Percentiles rank a stretch among this genome's conserved stretches.
These are phyloP conservation scores for Polyploca ridens DNA, from an alignment of 2,888 invertebrate genomes.

Conservation along the genomic window DNA sequence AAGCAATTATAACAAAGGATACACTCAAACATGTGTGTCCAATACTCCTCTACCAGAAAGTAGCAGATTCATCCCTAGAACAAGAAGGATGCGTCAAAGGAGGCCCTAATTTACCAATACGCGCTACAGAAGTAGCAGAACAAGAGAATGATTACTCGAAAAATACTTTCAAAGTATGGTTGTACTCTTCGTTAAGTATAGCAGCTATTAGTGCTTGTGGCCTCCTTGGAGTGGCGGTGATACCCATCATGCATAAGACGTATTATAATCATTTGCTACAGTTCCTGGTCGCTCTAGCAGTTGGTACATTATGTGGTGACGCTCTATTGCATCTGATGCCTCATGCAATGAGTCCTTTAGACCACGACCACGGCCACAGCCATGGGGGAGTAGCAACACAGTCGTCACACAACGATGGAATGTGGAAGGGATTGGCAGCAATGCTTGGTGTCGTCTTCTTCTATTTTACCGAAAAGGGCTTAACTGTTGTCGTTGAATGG, in stretches of 20 bases:
- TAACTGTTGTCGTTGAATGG: conserved; percentile 92
- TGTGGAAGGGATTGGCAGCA: conserved; percentile 94
- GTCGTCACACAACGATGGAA: conserved; percentile 86
- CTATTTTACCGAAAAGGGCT: conserved; percentile 93
- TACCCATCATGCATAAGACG: conserved; percentile 94
- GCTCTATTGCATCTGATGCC: conserved; percentile 96
- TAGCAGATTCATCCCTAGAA: conserved; percentile 81
- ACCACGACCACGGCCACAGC: conserved; percentile 47
- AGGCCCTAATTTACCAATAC: conserved; percentile 31
- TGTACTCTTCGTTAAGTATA: conserved; percentile 92
- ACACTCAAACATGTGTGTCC: conserved; percentile 86
- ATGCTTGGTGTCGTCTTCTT: conserved; percentile 94
- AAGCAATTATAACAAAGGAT: conserved; percentile 51
- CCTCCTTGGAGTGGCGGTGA: conserved; percentile 93
- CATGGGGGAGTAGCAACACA: conserved; percentile 34
- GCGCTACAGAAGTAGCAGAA: conserved; percentile 24
- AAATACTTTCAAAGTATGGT: conserved; percentile 88
- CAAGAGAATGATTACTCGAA: conserved; percentile 57
- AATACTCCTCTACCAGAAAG: conserved; percentile 87
- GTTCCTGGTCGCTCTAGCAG: conserved; percentile 96
- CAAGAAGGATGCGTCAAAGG: conserved; percentile 80
- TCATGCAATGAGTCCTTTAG: conserved; percentile 87
- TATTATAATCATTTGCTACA: conserved; percentile 96
- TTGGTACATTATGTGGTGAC: conserved; percentile 96
- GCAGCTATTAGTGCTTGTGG: conserved; percentile 94